A percentile compares a stretch with the other conserved stretches of the same genome.
Conservation (phyloP, 2,797 vertebrate species). For the Eidolon dupreanum region DNA sequence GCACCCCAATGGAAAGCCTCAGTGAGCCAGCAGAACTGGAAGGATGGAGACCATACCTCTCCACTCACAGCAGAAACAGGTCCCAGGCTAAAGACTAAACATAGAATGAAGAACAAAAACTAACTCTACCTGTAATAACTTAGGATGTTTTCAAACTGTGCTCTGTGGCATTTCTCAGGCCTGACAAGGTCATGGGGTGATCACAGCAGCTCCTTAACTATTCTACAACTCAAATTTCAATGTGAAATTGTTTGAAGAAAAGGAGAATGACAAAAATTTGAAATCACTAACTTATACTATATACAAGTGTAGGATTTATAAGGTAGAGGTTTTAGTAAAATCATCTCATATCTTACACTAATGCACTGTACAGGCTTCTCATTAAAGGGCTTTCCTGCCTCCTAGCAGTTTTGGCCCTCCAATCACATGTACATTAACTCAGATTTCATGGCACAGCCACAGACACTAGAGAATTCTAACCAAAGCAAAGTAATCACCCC, state of each 20-base stretch:
- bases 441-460: conserved; percentile 9
- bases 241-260: neutral
- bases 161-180: neutral
- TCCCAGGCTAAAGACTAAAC: neutral
- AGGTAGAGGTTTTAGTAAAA: neutral
- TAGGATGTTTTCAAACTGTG: neutral
- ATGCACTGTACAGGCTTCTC: neutral
- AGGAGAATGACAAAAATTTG: neutral
- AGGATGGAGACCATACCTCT: neutral
- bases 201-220: neutral
- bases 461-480: conserved; percentile 36
- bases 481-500: neutral
- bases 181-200: neutral
- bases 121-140: neutral
- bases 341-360: neutral
- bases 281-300: neutral
- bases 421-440: neutral
- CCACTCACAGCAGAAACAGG: neutral
- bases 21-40: neutral
- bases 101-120: neutral
- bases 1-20: neutral
- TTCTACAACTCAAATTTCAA: neutral
- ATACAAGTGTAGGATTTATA: neutral
- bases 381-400: conserved; percentile 12
- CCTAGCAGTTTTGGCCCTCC: neutral